Base-by-base conservation (phyloP, 2,797 vertebrate genomes). In the Myotis planiceps region DNA sequence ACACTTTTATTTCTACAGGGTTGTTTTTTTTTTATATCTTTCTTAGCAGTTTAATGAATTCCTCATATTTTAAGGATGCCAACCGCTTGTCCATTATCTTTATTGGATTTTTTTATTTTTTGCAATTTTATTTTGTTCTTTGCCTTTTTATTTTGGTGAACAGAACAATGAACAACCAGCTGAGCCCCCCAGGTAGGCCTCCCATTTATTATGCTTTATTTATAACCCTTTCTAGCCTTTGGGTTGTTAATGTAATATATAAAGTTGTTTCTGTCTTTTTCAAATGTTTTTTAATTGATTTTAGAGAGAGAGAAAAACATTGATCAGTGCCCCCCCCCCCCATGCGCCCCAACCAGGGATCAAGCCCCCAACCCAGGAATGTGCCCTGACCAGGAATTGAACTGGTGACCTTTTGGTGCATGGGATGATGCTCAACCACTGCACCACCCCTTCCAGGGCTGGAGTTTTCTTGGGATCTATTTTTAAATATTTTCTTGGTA, bases 41-140 rank as follows among this genome's bases (percentile, higher is more conserved):
- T 76, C 71, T 90, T 79, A 58, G 45, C 87, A 86, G 82, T 92
- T 69, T 92, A 87, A 75, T 87, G 34, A 76, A 74, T 45, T 60
- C 7, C 93, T 82, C 29, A 12, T 55, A 72, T 92, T 96, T 96
- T 85, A 94, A 88, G 53, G 29, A 60, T 80, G 32, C 9, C 16
- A 47, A 32, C 23, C 66, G 79, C 32, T 75, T 96, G 66, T 71
- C 66, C 14, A 65, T 75, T 37, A 45, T 37, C 2, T 80, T 84
- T 80, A 21, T 78, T 76, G 32, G 5, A 75, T 83, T 42, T 32
- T 21, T 34, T 78, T 21, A 74, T n/a, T 69, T 34, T 76, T 93
- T 90, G 39, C 5, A 90, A 27, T 72, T 90, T 92, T 53, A 53
- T 9, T 82, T 89, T 90, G 25, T 60, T 66, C 19, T 95, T 82